These are phyloP conservation scores for Belonocnema kinseyi DNA, from an alignment of 1,140 invertebrate species.

Conservation along the genomic window DNA sequence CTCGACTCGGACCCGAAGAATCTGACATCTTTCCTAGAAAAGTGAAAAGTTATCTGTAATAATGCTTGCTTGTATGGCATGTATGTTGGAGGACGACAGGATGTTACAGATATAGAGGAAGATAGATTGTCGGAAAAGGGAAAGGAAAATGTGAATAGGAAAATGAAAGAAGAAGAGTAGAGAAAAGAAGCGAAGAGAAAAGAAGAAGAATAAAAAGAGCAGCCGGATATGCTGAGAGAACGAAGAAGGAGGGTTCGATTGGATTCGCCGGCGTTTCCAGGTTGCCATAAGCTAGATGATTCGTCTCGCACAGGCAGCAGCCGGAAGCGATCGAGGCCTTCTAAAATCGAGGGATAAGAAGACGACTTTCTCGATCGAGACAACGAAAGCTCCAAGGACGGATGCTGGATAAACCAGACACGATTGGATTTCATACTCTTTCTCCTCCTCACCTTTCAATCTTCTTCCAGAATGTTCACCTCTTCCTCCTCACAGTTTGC, in stretches of 20 bases:
- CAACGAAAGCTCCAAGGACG: slow-evolving; percentile 47
- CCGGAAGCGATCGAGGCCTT: slow-evolving; percentile 54
- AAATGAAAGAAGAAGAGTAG: slow-evolving; percentile 29
- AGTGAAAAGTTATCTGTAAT: no score
- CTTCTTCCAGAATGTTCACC: slow-evolving; percentile 49
- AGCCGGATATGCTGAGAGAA: slow-evolving; percentile 25
- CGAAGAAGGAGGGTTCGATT: slow-evolving; percentile 54
- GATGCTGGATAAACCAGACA: slow-evolving; percentile 55
- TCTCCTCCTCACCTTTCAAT: slow-evolving; percentile 42
- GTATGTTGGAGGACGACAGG: no score
- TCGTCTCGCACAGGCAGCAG: slow-evolving; percentile 49
- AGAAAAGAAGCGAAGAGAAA: no score
- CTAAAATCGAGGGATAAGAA: slow-evolving; percentile 53
- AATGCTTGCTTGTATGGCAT: no score
- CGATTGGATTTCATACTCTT: slow-evolving; percentile 56
- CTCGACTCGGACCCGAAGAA: no score
- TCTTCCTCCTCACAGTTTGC: slow-evolving; percentile 14
- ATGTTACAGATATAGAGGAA: no score
- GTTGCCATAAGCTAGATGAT: slow-evolving; percentile 52
- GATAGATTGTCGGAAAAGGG: no score
- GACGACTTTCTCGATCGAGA: slow-evolving; percentile 53
- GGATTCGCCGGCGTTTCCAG: slow-evolving; percentile 50
- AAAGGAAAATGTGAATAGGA: not conserved
- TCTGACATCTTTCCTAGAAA: no score
- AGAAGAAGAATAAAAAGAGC: slow-evolving; percentile 30